A percentile compares a stretch with the other conserved stretches of the same genome.
phyloP scores from a whole-genome alignment of 2,888 invertebrate genomes.

The Mythimna ferrago region DNA sequence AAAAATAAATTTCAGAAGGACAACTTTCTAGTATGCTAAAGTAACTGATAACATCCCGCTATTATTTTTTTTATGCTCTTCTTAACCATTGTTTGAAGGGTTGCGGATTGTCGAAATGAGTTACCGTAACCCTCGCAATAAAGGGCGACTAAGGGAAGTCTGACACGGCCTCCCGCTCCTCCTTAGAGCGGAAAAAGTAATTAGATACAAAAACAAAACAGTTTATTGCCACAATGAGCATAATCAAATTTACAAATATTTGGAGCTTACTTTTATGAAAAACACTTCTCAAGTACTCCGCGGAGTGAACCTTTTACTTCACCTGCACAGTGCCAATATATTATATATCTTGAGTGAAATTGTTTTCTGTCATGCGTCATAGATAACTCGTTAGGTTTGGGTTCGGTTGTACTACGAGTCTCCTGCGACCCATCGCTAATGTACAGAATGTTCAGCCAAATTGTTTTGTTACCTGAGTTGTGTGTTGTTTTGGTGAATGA shows the following conservation, averaged over 20 bases:
- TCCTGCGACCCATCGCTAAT: conserved; percentile 43
- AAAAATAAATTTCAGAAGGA: conserved; percentile 21
- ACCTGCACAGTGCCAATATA: conserved; percentile 30
- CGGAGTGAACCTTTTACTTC: conserved; percentile 10
- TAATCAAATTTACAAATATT: no score
- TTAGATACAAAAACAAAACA: no score
- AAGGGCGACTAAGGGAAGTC: no score
- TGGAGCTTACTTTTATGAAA: no score
- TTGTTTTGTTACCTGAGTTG: conserved; percentile 31
- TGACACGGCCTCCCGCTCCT: no score
- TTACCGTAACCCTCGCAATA: no score
- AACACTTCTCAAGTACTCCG: no score
- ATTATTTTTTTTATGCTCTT: no score
- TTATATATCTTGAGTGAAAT: conserved; percentile 58
- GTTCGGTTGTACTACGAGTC: conserved; percentile 34
- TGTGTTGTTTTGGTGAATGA: neutral
- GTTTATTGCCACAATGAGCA: no score
- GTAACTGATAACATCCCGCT: neutral
- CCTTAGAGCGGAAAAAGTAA: no score
- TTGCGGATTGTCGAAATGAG: no score
- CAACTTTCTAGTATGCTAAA: neutral
- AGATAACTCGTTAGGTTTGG: conserved; percentile 59
- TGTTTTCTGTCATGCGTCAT: conserved; percentile 65
- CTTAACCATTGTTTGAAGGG: no score
- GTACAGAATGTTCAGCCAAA: conserved; percentile 35